A percentile compares a stretch with the other conserved stretches of the same genome.
Evolutionary conservation across 2,888 invertebrate genomes (phyloP).

Genomic region (Osmoderma eremita): DNA sequence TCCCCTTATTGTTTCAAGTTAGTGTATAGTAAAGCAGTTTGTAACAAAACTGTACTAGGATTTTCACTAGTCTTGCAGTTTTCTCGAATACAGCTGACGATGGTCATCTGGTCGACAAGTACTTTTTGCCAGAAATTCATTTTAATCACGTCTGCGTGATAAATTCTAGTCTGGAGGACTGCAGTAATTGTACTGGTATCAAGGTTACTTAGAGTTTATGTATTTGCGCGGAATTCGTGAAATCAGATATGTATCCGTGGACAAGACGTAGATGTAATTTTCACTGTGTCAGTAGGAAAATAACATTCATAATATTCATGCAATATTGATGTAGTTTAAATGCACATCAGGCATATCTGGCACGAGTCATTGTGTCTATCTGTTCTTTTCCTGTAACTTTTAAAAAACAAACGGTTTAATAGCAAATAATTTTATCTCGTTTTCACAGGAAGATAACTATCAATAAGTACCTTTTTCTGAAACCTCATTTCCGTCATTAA

Average conservation of each 20-base stretch:
- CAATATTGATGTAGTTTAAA: not conserved
- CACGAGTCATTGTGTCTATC: not conserved
- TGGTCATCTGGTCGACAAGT: slow-evolving; percentile 3
- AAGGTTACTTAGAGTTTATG: slow-evolving; percentile 37
- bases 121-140: slow-evolving; percentile 35
- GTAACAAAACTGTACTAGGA: no score
- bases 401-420: no score
- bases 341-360: not conserved
- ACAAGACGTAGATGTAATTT: slow-evolving; percentile 6
- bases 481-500: no score
- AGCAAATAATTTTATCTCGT: no score
- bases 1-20: no score
- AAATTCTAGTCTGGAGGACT: slow-evolving; percentile 25
- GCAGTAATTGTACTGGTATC: slow-evolving; percentile 33
- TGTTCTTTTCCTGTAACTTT: no score
- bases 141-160: slow-evolving; percentile 38
- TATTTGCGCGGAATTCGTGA: slow-evolving; percentile 18
- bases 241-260: slow-evolving; percentile 21
- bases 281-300: slow-evolving; percentile 37
- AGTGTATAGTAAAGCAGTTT: no score
- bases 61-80: slow-evolving; percentile 16
- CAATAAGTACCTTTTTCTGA: no score
- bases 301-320: slow-evolving; percentile 3
- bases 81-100: slow-evolving; percentile 5
- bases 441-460: no score